Conservation (phyloP, 2,797 vertebrate species). For the Galagoides demidoff region DNA sequence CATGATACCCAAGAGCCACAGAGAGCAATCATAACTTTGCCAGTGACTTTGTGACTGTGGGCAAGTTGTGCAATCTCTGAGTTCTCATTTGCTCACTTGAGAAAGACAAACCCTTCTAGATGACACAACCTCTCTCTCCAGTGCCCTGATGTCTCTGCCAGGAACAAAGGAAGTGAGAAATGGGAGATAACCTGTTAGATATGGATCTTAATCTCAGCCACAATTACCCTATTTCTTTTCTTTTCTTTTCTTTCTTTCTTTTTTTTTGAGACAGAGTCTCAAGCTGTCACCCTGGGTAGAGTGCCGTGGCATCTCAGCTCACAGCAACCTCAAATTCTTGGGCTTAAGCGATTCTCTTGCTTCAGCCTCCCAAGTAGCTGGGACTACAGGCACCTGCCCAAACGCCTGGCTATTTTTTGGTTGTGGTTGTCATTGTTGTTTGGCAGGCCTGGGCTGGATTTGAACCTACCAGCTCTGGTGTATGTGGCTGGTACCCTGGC, state of each 20-base stretch:
- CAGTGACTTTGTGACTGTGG: not conserved
- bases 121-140: not conserved
- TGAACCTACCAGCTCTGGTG: no score
- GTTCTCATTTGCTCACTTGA: not conserved
- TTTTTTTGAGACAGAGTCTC: no score
- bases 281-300: no score
- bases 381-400: no score
- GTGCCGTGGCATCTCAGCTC: no score
- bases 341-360: no score
- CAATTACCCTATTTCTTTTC: not conserved
- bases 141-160: not conserved
- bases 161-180: slow-evolving; percentile 23
- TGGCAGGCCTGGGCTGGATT: no score
- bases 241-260: not conserved
- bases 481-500: no score
- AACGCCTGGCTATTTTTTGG: no score
- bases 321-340: no score
- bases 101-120: not conserved
- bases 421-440: no score
- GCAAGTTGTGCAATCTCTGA: not conserved
- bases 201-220: not conserved
- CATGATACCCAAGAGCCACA: not conserved
- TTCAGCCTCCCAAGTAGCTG: no score
- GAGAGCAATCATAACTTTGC: not conserved
- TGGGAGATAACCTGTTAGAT: not conserved